Evolutionary conservation across 2,797 vertebrate species (phyloP).

Genomic region (Gallinago stenura): DNA sequence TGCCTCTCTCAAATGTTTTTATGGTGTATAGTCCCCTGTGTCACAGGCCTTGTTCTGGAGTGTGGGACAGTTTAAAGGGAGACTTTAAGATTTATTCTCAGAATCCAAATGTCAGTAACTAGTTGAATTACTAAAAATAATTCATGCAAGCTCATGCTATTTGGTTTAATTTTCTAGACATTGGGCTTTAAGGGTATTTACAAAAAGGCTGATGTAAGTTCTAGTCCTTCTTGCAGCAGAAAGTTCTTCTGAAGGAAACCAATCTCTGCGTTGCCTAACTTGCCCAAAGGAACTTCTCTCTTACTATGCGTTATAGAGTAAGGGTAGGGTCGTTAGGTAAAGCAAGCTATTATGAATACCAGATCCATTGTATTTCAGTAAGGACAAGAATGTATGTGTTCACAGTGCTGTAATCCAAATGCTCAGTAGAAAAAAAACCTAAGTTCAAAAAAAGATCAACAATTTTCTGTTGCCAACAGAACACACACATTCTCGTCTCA

Average conservation of each 20-base stretch:
- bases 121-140: not conserved
- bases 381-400: not conserved
- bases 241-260: not conserved
- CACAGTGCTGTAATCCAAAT: not conserved
- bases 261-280: not conserved
- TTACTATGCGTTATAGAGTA: not conserved
- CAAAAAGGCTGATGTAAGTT: not conserved
- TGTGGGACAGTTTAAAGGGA: not conserved
- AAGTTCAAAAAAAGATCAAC: not conserved
- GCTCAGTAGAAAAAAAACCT: not conserved
- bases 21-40: not conserved
- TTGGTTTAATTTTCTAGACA: not conserved
- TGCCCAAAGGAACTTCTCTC: not conserved
- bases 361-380: not conserved
- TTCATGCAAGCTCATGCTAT: fast-evolving
- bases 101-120: not conserved
- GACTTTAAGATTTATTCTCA: not conserved
- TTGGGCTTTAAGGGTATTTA: not conserved
- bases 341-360: not conserved
- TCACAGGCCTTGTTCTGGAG: not conserved
- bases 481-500: not conserved
- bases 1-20: not conserved
- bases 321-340: not conserved
- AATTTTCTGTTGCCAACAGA: not conserved
- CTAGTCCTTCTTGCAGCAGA: not conserved